Evolutionary conservation across 2,113 vertebrate genomes (phyloP).

Genomic region (Centrocercus urophasianus): DNA sequence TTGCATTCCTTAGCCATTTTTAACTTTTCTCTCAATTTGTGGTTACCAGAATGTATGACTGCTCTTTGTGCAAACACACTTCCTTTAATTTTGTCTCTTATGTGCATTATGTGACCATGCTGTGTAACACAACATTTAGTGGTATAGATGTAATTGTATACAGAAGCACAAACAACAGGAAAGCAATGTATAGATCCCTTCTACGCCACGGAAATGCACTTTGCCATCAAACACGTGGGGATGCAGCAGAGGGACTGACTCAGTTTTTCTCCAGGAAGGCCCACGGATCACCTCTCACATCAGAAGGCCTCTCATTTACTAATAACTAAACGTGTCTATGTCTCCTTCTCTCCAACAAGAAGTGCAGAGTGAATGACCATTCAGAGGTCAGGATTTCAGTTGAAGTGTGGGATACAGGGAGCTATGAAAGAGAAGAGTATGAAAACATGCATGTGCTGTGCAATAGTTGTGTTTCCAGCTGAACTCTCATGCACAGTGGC

Average conservation of each 20-base stretch:
- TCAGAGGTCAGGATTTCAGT: not conserved
- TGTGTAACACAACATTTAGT: accelerated
- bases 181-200: not conserved
- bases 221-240: not conserved
- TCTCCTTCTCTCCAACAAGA: accelerated
- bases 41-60: accelerated
- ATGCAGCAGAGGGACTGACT: not conserved
- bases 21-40: accelerated
- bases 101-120: accelerated
- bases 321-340: not conserved
- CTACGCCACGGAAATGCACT: not conserved
- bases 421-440: not conserved
- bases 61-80: not conserved
- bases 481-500: no score
- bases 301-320: not conserved
- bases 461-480: not conserved
- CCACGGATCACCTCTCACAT: not conserved
- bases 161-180: not conserved
- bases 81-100: accelerated
- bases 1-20: not conserved
- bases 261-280: not conserved
- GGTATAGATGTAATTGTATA: not conserved
- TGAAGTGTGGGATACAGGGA: not conserved
- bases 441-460: not conserved
- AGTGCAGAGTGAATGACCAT: accelerated